A percentile compares a stretch with the other conserved stretches of the same genome.
Evolutionary conservation across 2,797 vertebrate species (phyloP).

Genomic region (Odontamblyopus lacepedii): DNA sequence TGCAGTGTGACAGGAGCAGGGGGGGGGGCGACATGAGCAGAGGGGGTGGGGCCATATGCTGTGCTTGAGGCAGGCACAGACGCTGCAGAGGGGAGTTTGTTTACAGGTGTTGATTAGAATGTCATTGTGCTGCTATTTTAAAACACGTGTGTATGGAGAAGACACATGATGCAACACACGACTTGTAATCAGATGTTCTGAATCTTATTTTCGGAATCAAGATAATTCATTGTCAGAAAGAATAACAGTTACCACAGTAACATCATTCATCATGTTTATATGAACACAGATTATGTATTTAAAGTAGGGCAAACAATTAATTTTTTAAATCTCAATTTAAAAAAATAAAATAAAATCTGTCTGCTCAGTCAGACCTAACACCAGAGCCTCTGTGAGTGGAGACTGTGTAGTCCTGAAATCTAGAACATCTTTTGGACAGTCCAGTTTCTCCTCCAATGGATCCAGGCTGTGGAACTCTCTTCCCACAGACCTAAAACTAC

Average conservation of each 20-base stretch:
- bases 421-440: too few species aligned
- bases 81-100: background rate
- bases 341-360: too few species aligned
- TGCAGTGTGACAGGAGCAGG: conserved; percentile 55
- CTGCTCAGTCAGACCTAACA: too few species aligned
- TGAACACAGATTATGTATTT: too few species aligned
- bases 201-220: background rate
- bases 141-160: background rate
- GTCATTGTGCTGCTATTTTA: conserved; percentile 1
- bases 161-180: background rate
- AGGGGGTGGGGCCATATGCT: background rate
- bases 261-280: too few species aligned
- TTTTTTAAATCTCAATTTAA: too few species aligned
- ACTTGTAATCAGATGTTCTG: background rate
- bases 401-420: too few species aligned
- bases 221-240: background rate
- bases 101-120: conserved; percentile 7
- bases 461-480: too few species aligned
- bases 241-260: background rate
- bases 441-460: too few species aligned
- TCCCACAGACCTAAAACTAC: too few species aligned
- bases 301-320: too few species aligned
- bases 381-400: too few species aligned
- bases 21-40: background rate
- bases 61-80: background rate